Percentiles rank a stretch among this genome's conserved stretches.
phyloP scores from a whole-genome alignment of 1,140 invertebrate genomes.

The Papilio helenus region DNA sequence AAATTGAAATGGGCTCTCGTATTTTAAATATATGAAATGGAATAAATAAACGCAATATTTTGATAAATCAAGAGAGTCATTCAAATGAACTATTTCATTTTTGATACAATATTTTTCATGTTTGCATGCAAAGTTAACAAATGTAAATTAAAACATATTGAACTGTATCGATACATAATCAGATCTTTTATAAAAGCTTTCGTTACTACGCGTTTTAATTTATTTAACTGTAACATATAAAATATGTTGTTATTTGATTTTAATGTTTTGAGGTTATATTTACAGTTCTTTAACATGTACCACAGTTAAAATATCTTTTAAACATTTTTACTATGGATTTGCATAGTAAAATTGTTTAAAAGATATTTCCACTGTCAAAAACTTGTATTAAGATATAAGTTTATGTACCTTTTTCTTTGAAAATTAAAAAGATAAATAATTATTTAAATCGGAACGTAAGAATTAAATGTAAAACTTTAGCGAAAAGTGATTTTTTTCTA shows the following conservation, averaged over 20 bases:
- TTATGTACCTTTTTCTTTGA: too few species aligned
- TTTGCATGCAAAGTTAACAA: background rate
- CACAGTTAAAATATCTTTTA: background rate
- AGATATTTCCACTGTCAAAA: too few species aligned
- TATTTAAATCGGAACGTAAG: too few species aligned
- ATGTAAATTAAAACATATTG: background rate
- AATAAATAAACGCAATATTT: constrained; percentile 6
- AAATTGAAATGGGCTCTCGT: background rate
- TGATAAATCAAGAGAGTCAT: background rate
- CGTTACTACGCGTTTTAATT: background rate
- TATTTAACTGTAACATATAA: background rate
- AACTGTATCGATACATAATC: background rate
- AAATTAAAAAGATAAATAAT: too few species aligned
- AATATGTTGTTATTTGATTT: too few species aligned
- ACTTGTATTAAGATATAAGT: too few species aligned
- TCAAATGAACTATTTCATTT: background rate
- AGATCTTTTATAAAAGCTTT: background rate
- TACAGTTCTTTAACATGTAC: background rate
- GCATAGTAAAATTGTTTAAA: too few species aligned
- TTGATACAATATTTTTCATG: background rate
- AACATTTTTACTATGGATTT: too few species aligned
- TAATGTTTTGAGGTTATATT: background rate
- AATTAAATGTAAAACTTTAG: too few species aligned
- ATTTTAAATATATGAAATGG: background rate
- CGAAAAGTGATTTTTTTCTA: too few species aligned